Conservation (phyloP, 2,888 invertebrate species). For the Spilosoma lubricipeda region DNA sequence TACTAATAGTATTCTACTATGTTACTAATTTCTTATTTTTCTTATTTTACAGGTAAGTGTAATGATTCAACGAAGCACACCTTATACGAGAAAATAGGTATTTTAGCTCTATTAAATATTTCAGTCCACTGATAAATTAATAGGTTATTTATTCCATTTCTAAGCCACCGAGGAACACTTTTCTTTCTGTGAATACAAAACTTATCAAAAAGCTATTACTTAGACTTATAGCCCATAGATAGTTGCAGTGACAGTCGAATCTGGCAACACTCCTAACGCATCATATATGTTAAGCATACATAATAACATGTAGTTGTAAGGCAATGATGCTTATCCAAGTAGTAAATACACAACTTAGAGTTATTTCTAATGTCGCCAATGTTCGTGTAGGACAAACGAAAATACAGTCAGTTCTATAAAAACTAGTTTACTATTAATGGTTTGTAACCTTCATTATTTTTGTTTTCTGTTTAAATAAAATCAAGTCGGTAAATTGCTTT, state of each 20-base stretch:
- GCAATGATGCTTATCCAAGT: not conserved
- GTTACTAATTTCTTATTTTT: slow-evolving; percentile 20
- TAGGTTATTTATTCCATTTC: not conserved
- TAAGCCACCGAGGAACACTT: too few species aligned
- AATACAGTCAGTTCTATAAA: too few species aligned
- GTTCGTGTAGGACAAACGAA: not conserved
- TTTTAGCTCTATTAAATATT: not conserved
- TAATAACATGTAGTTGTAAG: not conserved
- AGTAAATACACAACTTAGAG: too few species aligned
- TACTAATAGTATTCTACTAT: not conserved
- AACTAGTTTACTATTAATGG: too few species aligned
- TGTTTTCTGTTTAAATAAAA: too few species aligned
- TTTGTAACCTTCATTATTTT: too few species aligned
- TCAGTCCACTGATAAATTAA: not conserved
- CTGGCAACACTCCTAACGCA: not conserved
- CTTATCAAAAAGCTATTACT: too few species aligned
- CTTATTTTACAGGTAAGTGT: slow-evolving; percentile 44
- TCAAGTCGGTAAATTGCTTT: too few species aligned
- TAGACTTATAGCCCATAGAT: too few species aligned
- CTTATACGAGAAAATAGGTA: not conserved
- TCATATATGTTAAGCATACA: too few species aligned
- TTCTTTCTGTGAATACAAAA: too few species aligned
- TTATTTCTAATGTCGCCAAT: not conserved
- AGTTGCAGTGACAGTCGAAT: not conserved
- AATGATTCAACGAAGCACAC: not conserved